These are phyloP conservation scores for Sepioteuthis lessoniana DNA, from an alignment of 2,888 invertebrate genomes.

Conservation along the genomic window DNA sequence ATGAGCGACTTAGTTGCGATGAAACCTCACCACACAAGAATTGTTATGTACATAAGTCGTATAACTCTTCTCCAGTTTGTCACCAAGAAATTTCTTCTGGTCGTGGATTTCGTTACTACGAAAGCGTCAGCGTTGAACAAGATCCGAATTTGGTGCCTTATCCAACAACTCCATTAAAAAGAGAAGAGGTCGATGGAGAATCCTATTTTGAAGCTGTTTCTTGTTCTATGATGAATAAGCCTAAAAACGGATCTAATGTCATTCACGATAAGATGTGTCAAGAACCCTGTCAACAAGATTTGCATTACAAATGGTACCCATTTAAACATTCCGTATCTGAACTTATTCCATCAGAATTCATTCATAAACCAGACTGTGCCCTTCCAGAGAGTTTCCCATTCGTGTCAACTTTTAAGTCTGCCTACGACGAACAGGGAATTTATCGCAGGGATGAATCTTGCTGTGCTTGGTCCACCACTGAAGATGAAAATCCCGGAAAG, in stretches of 20 bases:
- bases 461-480: neutral
- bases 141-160: neutral
- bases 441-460: neutral
- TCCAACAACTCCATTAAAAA: neutral
- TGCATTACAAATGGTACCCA: neutral
- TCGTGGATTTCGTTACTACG: neutral
- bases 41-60: neutral
- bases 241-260: neutral
- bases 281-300: neutral
- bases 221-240: neutral
- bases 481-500: neutral
- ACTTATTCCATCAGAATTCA: neutral
- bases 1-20: neutral
- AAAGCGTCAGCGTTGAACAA: neutral
- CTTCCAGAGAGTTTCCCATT: neutral
- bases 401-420: neutral
- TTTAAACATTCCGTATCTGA: conserved; percentile 11
- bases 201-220: neutral
- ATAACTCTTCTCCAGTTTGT: neutral
- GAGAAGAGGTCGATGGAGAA: neutral
- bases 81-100: neutral
- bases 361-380: neutral
- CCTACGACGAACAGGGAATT: neutral
- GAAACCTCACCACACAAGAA: neutral
- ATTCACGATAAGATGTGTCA: neutral